Evolutionary conservation across 1,140 invertebrate genomes (phyloP), one percentile per base, ranked within the genome.

Genomic region (Drosophila repletoides): DNA sequence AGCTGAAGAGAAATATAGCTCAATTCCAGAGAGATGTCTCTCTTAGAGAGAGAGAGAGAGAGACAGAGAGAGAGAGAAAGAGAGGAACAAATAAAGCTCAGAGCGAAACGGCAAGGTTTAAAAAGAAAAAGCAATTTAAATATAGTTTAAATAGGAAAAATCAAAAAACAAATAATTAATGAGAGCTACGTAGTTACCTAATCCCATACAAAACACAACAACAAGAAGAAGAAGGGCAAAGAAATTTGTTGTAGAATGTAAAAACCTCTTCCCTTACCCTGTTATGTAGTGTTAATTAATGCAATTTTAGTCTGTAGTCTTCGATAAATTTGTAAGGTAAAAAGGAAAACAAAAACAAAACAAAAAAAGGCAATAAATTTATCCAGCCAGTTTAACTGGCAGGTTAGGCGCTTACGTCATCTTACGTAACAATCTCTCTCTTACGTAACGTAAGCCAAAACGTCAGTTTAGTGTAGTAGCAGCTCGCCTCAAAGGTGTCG

Each of bases 181-280:
- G 80, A 86, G 67, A 86, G 80, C 80, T 86, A 86, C 80, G 81
- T 86, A 86, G 81, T 86, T 75, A 86, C 80, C 80, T 86, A 80
- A 84, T 79, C 66, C 75, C 75, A 51, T 31, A 46, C 24, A 22
- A 9, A n/a, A 51, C 33, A 36, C 1, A 36, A 56, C 36, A 56
- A 19, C 45, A 9, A 46, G 17, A 24, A 28, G 24, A 26, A 15
- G 33, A 48, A 17, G 19, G 15, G 15, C 34, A 45, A 24, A 31
- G 46, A 65, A 33, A 69, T 31, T 24, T 48, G 22, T 46, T 38
- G n/a, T n/a, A n/a, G n/a, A n/a, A n/a, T n/a, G n/a, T n/a, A n/a
- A n/a, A 26, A 40, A 66, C 31, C 31, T 48, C 61, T 56, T 55
- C 59, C 76, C 71, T 38, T 26, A 71, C 65, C 80, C 80, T 86